A percentile compares a stretch with the other conserved stretches of the same genome.
These are phyloP conservation scores for Circaetus cinerascens DNA, from an alignment of 2,113 vertebrate genomes.

Conservation along the genomic window DNA sequence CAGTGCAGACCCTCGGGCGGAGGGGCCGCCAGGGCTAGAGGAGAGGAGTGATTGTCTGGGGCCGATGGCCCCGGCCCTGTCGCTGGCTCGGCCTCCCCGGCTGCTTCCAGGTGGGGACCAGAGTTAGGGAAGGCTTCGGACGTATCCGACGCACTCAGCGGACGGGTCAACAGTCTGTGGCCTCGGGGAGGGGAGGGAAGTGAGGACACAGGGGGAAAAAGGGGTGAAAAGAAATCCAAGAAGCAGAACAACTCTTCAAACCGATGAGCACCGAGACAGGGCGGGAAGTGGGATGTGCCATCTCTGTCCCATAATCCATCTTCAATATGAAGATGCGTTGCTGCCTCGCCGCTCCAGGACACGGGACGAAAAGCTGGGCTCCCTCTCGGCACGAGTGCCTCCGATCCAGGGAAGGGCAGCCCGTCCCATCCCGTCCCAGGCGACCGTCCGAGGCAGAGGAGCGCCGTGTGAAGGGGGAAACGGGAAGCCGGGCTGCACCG, in stretches of 20 bases:
- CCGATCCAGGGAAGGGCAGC: slow-evolving; percentile 64
- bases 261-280: slow-evolving; percentile 51
- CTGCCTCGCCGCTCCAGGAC: slow-evolving; percentile 70
- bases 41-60: slow-evolving; percentile 65
- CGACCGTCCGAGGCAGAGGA: slow-evolving; percentile 71
- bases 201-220: slow-evolving; percentile 50
- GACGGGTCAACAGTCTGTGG: slow-evolving; percentile 46
- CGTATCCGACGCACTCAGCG: slow-evolving; percentile 12
- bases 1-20: slow-evolving; percentile 59
- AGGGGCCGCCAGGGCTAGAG: slow-evolving; percentile 29
- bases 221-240: slow-evolving; percentile 64
- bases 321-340: slow-evolving; percentile 98
- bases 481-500: slow-evolving; percentile 82
- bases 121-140: slow-evolving; percentile 35
- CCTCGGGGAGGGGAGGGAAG: slow-evolving; percentile 30
- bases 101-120: neutral
- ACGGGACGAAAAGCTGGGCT: slow-evolving; percentile 44
- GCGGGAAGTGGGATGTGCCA: slow-evolving; percentile 45
- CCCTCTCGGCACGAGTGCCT: slow-evolving; percentile 66
- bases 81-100: neutral
- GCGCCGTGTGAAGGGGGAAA: slow-evolving; percentile 68
- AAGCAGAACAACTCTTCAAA: slow-evolving; percentile 69
- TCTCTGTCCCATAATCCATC: slow-evolving; percentile 85
- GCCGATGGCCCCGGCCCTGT: neutral
- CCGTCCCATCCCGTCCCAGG: slow-evolving; percentile 59